Base-by-base conservation (phyloP, 2,113 vertebrate species). In the Gasterosteus nipponicus region DNA sequence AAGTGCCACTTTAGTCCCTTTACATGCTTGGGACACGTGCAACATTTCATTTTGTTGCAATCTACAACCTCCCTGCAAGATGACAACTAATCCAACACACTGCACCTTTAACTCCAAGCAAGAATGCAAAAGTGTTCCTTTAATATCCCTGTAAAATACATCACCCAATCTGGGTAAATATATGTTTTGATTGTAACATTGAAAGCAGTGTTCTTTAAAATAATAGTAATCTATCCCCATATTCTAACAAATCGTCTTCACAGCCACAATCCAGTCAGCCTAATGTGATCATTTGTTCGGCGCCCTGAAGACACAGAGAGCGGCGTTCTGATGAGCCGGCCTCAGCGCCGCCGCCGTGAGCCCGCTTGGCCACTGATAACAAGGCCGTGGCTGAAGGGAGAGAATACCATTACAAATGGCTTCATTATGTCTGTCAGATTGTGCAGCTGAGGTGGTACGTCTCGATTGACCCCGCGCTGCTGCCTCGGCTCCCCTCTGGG, bases 391-490 rank as follows among this genome's bases (percentile, higher is more conserved):
- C 85, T 58, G 59, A 68, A 70, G 82, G 57, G 33, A 79, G 64
- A 82, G 68, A 86, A 77, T 78, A 77, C 73, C 75, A 74, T 85
- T 83, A 87, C 83, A 87, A 89, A 91, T 86, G 72, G 87, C 83
- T 77, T 88, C 86, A 89, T 92, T 89, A 88, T 69, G 33, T 62
- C 80, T 90, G 89, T 92, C 87, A 91, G 83, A 81, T 82, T 81
- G 83, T 80, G 80, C 82, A 89, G 87, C 82, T 78, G 73, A 75
- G 73, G 82, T 47, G 58, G 66, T 89, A 73, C 75, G 79, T 90
- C 91, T 89, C 80, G 70, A 88, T 82, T 92, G 90, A 89, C 90
- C 91, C 87, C 26, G 53, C 69, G 31, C 74, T 56, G 31, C 74
- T 56, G 77, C 77, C 70, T 70, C 35, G 1, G 44, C 77, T 63